These are phyloP conservation scores for Drosophila trichaetosa DNA, from an alignment of 2,888 invertebrate species.

Conservation along the genomic window DNA sequence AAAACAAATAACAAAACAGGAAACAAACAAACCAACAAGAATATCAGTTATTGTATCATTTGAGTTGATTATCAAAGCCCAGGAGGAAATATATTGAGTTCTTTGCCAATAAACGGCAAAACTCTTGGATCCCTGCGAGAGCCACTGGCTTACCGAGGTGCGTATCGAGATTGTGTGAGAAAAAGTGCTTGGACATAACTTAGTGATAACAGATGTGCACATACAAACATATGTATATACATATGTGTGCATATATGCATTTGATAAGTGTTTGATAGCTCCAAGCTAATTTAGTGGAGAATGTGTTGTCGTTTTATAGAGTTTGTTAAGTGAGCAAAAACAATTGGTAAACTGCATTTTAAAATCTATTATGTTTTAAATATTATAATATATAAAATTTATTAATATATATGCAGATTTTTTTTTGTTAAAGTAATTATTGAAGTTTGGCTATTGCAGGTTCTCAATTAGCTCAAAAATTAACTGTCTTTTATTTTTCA, in stretches of 20 bases:
- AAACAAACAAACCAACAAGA: conserved; percentile 19
- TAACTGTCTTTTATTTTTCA: neutral
- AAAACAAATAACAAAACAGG: conserved; percentile 18
- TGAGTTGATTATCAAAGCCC: conserved; percentile 1
- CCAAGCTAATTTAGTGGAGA: neutral
- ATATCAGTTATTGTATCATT: conserved; percentile 10
- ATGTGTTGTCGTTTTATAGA: neutral
- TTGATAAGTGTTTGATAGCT: neutral
- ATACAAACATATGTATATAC: neutral
- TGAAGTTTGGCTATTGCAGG: neutral
- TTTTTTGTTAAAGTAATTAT: neutral
- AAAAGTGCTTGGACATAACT: neutral
- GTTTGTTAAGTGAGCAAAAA: neutral
- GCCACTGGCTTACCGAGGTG: conserved; percentile 63
- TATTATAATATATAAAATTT: neutral
- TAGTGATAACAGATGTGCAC: neutral
- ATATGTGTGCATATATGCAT: neutral
- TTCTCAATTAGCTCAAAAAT: neutral
- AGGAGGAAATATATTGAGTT: conserved; percentile 29
- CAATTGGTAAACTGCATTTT: neutral
- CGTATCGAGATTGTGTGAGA: conserved; percentile 29
- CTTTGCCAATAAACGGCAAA: conserved; percentile 47
- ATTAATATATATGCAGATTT: neutral
- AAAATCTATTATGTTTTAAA: neutral
- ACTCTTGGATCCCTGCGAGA: conserved; percentile 53